phyloP scores from a whole-genome alignment of 1,140 invertebrate species.

The Heliconius hermathena region DNA sequence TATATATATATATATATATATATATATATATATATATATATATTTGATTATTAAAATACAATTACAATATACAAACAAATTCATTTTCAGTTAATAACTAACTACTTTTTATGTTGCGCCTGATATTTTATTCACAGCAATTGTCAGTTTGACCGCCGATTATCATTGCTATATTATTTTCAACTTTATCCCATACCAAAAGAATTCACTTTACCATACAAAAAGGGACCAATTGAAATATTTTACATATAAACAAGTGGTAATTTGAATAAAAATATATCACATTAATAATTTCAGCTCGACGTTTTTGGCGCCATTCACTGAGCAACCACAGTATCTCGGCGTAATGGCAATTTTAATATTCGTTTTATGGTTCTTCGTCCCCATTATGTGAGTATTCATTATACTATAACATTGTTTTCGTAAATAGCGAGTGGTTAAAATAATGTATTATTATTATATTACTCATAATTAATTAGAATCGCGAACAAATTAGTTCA shows the following conservation, averaged over 20 bases:
- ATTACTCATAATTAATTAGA: constrained; percentile 31
- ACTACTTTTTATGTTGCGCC: neutral
- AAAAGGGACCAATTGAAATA: constrained; percentile 12
- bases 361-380: constrained; percentile 79
- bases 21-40: neutral
- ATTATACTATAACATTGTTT: constrained; percentile 47
- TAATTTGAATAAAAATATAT: constrained; percentile 13
- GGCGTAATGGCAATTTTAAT: constrained; percentile 77
- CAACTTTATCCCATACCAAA: neutral
- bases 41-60: neutral
- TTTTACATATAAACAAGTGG: constrained; percentile 28
- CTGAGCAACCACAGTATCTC: constrained; percentile 74
- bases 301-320: constrained; percentile 75
- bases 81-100: neutral
- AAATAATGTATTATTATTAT: constrained; percentile 31
- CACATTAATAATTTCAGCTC: constrained; percentile 65
- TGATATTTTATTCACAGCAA: constrained; percentile 3
- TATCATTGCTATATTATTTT: neutral
- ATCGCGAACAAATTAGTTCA: constrained; percentile 24
- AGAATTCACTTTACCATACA: neutral
- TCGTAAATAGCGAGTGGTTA: constrained; percentile 37
- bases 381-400: constrained; percentile 76
- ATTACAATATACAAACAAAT: neutral
- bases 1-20: too few species aligned
- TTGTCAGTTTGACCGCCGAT: neutral